Evolutionary conservation across 2,888 invertebrate genomes (phyloP).

Genomic region (Synanthedon vespiformis): DNA sequence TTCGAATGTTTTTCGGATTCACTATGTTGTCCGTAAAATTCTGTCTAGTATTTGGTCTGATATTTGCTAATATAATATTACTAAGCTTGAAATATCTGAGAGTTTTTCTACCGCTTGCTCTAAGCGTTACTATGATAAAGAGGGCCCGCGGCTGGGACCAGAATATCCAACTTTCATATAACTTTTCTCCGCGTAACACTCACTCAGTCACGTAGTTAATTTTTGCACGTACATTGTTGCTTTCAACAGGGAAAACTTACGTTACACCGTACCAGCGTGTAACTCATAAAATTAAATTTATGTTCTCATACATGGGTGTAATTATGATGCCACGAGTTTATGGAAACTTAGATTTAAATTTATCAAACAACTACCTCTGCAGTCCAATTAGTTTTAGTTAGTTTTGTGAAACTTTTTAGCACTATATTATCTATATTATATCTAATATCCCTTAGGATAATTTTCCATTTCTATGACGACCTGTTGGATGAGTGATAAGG

Average conservation of each 20-base stretch:
- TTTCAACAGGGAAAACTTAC: not conserved
- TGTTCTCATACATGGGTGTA: not conserved
- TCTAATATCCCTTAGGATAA: no score
- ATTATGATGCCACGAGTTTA: constrained; percentile 12
- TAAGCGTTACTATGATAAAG: not conserved
- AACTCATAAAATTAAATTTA: not conserved
- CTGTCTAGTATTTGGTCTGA: no score
- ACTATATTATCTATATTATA: no score
- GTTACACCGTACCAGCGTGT: not conserved
- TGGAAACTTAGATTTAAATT: constrained; percentile 1
- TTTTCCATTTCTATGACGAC: no score
- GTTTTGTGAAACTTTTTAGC: no score
- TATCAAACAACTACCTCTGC: no score
- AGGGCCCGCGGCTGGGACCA: constrained; percentile 1
- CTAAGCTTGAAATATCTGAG: not conserved
- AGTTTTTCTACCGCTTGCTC: not conserved
- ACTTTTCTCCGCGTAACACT: constrained; percentile 3
- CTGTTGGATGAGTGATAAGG: no score
- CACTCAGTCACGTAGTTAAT: constrained; percentile 19
- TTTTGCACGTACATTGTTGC: constrained; percentile 12
- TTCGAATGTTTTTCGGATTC: no score
- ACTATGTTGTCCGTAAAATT: no score
- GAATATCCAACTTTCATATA: constrained; percentile 9
- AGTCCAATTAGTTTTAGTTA: no score
- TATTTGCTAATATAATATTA: no score